These are phyloP conservation scores for Myanophis thanlyinensis DNA, from an alignment of 2,113 vertebrate genomes.

Conservation along the genomic window DNA sequence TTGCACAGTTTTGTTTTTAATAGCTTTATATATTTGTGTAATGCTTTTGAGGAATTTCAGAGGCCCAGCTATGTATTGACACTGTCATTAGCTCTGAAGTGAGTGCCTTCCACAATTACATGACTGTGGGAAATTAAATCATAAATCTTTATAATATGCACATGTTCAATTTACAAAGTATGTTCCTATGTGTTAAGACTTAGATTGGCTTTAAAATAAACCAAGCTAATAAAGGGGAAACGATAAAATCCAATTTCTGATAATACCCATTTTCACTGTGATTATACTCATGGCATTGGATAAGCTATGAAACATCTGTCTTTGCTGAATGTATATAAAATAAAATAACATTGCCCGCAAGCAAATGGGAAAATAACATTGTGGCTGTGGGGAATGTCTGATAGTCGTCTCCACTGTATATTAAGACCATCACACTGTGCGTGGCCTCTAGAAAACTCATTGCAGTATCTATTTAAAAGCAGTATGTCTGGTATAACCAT, in stretches of 20 bases:
- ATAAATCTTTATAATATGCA: conserved; percentile 9
- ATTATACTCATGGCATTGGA: conserved; percentile 15
- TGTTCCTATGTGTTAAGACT: conserved; percentile 17
- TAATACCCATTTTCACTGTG: conserved; percentile 17
- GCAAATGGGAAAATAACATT: neutral
- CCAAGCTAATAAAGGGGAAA: neutral
- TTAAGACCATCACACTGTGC: neutral
- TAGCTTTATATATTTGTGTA: conserved; percentile 1
- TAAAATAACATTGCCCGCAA: neutral
- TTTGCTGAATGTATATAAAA: conserved; percentile 45
- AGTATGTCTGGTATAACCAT: neutral
- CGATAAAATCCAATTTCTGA: neutral
- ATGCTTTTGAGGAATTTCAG: conserved; percentile 5
- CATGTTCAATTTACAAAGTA: conserved; percentile 4
- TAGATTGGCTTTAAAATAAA: conserved; percentile 2
- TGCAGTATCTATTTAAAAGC: neutral
- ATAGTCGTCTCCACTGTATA: neutral
- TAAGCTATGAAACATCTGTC: neutral
- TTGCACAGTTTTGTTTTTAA: neutral
- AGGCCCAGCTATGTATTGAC: neutral
- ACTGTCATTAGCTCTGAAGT: conserved; percentile 10
- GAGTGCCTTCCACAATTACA: conserved; percentile 23
- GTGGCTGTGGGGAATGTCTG: neutral
- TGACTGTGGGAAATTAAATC: conserved; percentile 12
- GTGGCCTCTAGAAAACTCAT: neutral